These are phyloP conservation scores for Falco biarmicus DNA, from an alignment of 2,797 vertebrate species.

Conservation along the genomic window DNA sequence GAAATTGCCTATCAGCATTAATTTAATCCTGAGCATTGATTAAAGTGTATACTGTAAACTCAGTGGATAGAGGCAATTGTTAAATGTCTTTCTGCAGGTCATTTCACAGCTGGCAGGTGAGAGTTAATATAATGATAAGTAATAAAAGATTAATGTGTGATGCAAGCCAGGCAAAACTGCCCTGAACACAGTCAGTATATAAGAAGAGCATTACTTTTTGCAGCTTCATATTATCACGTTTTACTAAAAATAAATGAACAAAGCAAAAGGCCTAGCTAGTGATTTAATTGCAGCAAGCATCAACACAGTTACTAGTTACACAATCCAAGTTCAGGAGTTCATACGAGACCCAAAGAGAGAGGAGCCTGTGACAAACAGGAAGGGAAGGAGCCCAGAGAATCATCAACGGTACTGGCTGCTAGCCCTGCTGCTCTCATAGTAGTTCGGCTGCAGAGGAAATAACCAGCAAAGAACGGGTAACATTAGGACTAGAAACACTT, in stretches of 20 bases:
- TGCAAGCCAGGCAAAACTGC: constrained; percentile 57
- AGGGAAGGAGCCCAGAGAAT: background rate
- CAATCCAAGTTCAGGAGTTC: background rate
- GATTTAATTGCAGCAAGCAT: background rate
- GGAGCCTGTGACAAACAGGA: background rate
- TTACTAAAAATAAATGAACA: constrained; percentile 23
- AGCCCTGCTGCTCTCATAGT: background rate
- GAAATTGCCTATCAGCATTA: constrained; percentile 75
- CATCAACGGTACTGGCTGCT: background rate
- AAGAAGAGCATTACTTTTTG: background rate
- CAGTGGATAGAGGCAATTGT: constrained; percentile 51
- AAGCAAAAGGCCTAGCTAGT: background rate
- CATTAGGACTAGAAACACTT: background rate
- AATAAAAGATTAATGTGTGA: constrained; percentile 65
- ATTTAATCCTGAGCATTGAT: constrained; percentile 72
- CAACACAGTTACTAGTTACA: background rate
- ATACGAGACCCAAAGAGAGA: background rate
- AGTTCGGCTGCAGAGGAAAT: constrained; percentile 3
- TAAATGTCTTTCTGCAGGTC: constrained; percentile 66
- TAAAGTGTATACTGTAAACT: constrained; percentile 66
- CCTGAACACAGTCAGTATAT: background rate
- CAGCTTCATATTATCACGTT: background rate
- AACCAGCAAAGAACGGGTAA: background rate
- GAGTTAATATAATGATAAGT: constrained; percentile 69
- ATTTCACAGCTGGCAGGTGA: constrained; percentile 71